These are phyloP conservation scores for Liasis olivaceus DNA, from an alignment of 2,797 vertebrate genomes.

Conservation along the genomic window DNA sequence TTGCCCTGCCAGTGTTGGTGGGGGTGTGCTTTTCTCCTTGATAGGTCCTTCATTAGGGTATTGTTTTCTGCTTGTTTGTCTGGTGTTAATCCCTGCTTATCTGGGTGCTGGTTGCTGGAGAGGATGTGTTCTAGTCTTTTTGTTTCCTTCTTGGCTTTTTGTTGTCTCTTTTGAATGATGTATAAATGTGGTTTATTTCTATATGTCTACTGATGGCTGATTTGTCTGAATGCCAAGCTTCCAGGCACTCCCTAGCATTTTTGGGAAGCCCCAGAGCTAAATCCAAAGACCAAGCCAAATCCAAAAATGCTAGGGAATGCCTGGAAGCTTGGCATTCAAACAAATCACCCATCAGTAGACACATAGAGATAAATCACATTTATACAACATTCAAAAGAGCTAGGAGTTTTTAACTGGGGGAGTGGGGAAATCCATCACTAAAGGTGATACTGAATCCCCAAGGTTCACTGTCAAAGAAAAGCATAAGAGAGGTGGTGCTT, in stretches of 20 bases:
- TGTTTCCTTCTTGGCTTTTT: not conserved
- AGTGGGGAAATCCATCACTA: too few relatives aligned
- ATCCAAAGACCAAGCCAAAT: not conserved
- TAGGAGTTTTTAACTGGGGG: too few relatives aligned
- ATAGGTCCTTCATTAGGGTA: not conserved
- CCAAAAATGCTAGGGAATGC: not conserved
- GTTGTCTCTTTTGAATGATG: not conserved
- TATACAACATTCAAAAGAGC: too few relatives aligned
- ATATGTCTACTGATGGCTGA: not conserved
- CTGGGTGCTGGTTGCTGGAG: not conserved
- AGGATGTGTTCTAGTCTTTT: not conserved
- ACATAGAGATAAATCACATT: too few relatives aligned
- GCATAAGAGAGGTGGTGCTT: too few relatives aligned
- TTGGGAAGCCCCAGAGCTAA: not conserved
- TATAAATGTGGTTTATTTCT: not conserved
- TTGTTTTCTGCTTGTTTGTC: not conserved
- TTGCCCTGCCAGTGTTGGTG: not conserved
- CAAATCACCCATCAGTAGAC: too few relatives aligned
- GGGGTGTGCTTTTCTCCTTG: not conserved
- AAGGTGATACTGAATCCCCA: too few relatives aligned
- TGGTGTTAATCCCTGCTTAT: not conserved
- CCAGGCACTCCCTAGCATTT: not conserved
- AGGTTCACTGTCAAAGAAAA: too few relatives aligned
- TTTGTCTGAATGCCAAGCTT: not conserved
- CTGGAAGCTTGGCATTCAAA: too few relatives aligned